Percentiles rank a stretch among this genome's conserved stretches.
Evolutionary conservation across 2,888 invertebrate species (phyloP).

Genomic region (Lasioglossum lativentre): DNA sequence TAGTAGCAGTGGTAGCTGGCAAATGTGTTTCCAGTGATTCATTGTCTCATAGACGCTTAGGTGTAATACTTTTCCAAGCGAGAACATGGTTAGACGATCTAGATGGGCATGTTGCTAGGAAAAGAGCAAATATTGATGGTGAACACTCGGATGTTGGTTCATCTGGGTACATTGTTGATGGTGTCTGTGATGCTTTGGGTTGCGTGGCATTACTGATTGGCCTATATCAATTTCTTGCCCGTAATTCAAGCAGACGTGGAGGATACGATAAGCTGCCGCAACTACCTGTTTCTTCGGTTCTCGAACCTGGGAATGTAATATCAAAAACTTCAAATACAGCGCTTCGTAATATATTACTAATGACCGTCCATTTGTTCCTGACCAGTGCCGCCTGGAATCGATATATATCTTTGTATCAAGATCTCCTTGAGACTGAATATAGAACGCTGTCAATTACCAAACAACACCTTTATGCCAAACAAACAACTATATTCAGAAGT

Average conservation of each 20-base stretch:
- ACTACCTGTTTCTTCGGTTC: constrained; percentile 42
- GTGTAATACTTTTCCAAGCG: constrained; percentile 91
- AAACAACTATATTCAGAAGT: constrained; percentile 89
- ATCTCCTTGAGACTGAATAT: constrained; percentile 89
- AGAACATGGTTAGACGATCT: constrained; percentile 94
- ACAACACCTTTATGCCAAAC: constrained; percentile 86
- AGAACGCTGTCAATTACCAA: constrained; percentile 75
- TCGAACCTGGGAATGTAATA: constrained; percentile 77
- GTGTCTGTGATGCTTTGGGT: constrained; percentile 92
- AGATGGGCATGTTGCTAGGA: constrained; percentile 94
- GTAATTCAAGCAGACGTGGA: constrained; percentile 90
- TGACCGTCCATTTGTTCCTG: constrained; percentile 90
- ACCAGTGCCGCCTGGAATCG: constrained; percentile 94
- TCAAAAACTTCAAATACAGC: constrained; percentile 81
- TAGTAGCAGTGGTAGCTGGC: constrained; percentile 90
- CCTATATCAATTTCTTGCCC: constrained; percentile 89
- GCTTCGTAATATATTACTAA: constrained; percentile 88
- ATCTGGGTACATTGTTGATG: constrained; percentile 93
- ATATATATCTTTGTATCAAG: constrained; percentile 92
- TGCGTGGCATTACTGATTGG: constrained; percentile 90
- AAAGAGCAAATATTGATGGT: constrained; percentile 90
- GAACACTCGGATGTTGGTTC: constrained; percentile 93
- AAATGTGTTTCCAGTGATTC: constrained; percentile 91
- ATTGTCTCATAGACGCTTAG: constrained; percentile 89
- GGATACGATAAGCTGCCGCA: constrained; percentile 89